Evolutionary conservation across 2,797 vertebrate species (phyloP).

Genomic region (Malacoraja senta): DNA sequence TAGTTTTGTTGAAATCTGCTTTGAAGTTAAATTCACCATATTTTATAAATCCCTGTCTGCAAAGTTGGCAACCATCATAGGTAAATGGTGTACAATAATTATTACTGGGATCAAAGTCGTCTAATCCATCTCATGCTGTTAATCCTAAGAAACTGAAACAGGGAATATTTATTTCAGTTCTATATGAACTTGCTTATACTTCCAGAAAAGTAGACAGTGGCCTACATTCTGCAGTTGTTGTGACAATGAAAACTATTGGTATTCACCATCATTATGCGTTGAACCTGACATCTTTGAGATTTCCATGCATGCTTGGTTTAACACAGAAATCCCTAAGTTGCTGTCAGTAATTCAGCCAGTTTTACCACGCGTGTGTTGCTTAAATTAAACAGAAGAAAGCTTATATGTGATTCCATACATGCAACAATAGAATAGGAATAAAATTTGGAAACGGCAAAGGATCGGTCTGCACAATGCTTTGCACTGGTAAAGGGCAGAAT

Average conservation of each 20-base stretch:
- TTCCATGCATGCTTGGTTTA: no score
- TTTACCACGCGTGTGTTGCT: neutral
- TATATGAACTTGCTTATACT: neutral
- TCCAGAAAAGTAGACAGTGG: neutral
- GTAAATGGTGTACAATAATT: neutral
- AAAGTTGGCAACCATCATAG: neutral
- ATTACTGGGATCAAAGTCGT: neutral
- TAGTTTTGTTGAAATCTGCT: neutral
- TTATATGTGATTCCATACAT: neutral
- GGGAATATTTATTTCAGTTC: neutral
- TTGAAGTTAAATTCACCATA: slow-evolving; percentile 19
- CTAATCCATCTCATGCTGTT: neutral
- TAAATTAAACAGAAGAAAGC: neutral
- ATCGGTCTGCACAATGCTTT: neutral
- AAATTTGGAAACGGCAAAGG: neutral
- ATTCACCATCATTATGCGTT: no score
- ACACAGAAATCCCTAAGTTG: no score
- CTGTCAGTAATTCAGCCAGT: neutral
- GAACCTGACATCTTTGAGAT: no score
- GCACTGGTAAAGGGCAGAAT: neutral
- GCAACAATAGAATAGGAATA: neutral
- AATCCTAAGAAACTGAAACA: neutral
- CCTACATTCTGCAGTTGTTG: no score
- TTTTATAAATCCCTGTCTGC: neutral
- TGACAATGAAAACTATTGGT: no score